Base-by-base conservation (phyloP, 2,113 vertebrate species). In the Gorsachius goisagi region DNA sequence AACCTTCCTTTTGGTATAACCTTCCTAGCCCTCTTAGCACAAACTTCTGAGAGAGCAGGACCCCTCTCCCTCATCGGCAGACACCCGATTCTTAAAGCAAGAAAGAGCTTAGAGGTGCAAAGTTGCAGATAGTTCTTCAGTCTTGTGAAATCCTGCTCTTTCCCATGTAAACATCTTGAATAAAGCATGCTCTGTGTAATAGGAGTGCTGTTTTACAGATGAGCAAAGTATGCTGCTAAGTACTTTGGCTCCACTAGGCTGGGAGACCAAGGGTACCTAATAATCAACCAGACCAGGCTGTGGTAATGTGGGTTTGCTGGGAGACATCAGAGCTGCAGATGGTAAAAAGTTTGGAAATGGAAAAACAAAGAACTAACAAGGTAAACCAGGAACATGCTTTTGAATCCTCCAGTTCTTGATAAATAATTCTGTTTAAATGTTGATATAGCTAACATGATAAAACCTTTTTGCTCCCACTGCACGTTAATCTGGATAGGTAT, bases 1-100 rank as follows among this genome's bases (percentile, higher is more conserved):
- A 5, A 35, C 8, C 30, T 58, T 49, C 30, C 5, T n/a, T 66
- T 69, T 80, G 73, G 32, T 78, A 60, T 30, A 5, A 5, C 16
- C 30, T 66, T 81, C 58, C 62, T 44, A 15, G 12, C 11, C 28
- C 30, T 63, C 26, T 53, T 35, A 74, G 30, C 53, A 10, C 33
- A 62, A 7, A 45, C 12, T 45, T 41, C 15, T 19, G 39, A 22
- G 59, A 24, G 52, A 67, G 39, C 53, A 67, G 56, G 26, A 35
- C 5, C 27, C 28, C 9, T 60, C 27, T 85, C 12, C 47, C 39
- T 45, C 0, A 0, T 44, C 55, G 71, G 49, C 82, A 75, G 14
- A 27, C 60, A 52, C 12, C 12, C 3, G 33, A 14, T 6, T 27
- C n/a, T 72, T 32, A 69, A 60, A 85, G 33, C 58, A 66, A 50